A percentile compares a stretch with the other conserved stretches of the same genome.
Conservation (phyloP, 2,113 vertebrate genomes). For the Sinocyclocheilus rhinocerous region DNA sequence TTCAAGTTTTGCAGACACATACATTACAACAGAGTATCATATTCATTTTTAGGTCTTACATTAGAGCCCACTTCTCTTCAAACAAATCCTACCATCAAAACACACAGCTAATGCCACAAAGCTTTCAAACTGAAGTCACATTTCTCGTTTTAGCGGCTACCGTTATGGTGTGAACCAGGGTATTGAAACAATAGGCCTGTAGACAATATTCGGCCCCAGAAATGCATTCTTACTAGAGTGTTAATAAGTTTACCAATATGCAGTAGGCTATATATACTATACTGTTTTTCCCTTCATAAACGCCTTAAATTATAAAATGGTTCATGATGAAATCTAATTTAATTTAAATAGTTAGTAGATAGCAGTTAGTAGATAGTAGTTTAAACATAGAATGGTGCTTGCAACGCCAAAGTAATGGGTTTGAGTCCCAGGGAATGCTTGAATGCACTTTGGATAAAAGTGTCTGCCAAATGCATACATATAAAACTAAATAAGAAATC, state of each 20-base stretch:
- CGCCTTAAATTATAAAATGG: background rate
- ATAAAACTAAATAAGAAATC: background rate
- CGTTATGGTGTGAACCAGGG: background rate
- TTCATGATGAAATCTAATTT: background rate
- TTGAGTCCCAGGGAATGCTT: background rate
- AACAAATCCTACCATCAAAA: conserved; percentile 8
- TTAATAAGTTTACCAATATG: background rate
- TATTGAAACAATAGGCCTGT: background rate
- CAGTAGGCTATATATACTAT: background rate
- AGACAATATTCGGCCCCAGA: background rate
- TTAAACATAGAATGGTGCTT: background rate
- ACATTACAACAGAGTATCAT: conserved; percentile 6
- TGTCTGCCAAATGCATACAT: background rate
- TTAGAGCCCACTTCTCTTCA: background rate
- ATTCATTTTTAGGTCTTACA: background rate
- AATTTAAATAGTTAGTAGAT: background rate
- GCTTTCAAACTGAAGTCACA: conserved; percentile 22
- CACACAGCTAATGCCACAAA: background rate
- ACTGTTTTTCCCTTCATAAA: background rate
- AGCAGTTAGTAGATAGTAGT: background rate
- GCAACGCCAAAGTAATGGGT: background rate
- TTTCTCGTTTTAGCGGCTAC: background rate
- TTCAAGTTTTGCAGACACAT: background rate
- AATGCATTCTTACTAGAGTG: background rate
- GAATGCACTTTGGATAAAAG: background rate